Evolutionary conservation across 2,888 invertebrate genomes (phyloP).

Genomic region (Tiliacea citrago): DNA sequence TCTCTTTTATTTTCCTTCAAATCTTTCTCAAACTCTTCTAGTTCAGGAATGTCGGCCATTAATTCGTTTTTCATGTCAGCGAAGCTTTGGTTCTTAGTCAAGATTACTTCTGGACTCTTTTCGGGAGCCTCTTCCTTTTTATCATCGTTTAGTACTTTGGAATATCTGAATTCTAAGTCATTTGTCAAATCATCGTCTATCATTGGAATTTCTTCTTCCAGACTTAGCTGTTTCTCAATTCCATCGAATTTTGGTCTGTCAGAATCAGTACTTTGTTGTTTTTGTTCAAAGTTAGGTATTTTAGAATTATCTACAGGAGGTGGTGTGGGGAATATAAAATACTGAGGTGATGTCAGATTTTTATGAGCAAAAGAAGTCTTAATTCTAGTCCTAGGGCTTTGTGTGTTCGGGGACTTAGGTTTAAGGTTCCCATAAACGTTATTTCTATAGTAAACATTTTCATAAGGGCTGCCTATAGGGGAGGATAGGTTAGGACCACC

Average conservation of each 20-base stretch:
- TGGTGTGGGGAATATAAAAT: conserved; percentile 87
- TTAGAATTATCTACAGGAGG: conserved; percentile 79
- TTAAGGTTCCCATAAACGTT: conserved; percentile 78
- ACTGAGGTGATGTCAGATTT: conserved; percentile 87
- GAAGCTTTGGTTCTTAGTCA: conserved; percentile 85
- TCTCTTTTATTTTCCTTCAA: conserved; percentile 89
- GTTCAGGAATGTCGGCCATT: conserved; percentile 89
- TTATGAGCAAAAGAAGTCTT: conserved; percentile 91
- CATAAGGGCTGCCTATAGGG: conserved; percentile 90
- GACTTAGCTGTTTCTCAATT: conserved; percentile 87
- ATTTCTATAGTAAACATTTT: conserved; percentile 90
- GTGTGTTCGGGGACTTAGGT: conserved; percentile 87
- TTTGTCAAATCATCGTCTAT: conserved; percentile 88
- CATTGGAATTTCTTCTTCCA: conserved; percentile 90
- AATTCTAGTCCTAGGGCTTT: conserved; percentile 91
- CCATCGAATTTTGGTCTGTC: conserved; percentile 75
- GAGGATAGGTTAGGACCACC: conserved; percentile 69
- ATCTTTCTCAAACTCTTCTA: conserved; percentile 89
- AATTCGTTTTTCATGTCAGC: conserved; percentile 88
- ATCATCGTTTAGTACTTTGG: conserved; percentile 74
- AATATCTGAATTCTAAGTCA: conserved; percentile 86
- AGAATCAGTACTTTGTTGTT: conserved; percentile 38
- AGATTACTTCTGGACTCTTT: conserved; percentile 56
- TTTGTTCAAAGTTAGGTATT: conserved; percentile 74
- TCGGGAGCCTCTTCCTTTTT: conserved; percentile 67